Evolutionary conservation across 2,113 vertebrate genomes (phyloP), one percentile per base, ranked within the genome.

Genomic region (Vulpes ferrilata): DNA sequence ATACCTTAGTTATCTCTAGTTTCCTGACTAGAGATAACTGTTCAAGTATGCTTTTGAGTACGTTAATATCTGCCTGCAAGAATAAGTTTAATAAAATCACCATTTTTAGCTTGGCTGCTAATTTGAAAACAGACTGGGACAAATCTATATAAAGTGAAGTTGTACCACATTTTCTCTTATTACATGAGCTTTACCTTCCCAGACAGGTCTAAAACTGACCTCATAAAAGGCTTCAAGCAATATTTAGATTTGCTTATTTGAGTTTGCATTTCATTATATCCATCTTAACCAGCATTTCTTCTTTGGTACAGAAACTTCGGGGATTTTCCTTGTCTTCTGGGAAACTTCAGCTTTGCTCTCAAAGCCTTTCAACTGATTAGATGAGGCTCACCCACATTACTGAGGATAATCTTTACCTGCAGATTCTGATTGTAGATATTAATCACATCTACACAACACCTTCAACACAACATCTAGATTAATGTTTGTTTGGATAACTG

Each of bases 171-270:
- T 78, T 85, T 53, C 23, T 57, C 17, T 82, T 65, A 16, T 73
- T 64, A 78, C 23, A 4, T 1, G 15, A 73, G 19, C 48, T 76
- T 76, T 6, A 5, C 3, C 19, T 82, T 92, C 22, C 55, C 30
- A 73, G 79, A 35, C 73, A 64, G 2, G 65, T 86, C 19, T 73
- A 64, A 92, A 71, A 55, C 15, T 38, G 87, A 65, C 60, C 38
- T 87, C 93, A 60, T 20, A 10, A 23, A 83, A n/a, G 51, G 53
- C 74, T 62, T 85, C 62, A 65, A 38, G 51, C 12, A 65, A 57
- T 67, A 57, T 97, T 83, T 87, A 92, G 79, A 79, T 90, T 93
- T 96, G 81, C 43, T 93, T 84, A 80, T 93, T 90, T 95, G 95
- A 43, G 84, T 96, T 96, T 94, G 57, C 43, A n/a, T 95, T 95